These are phyloP conservation scores for Luperina testacea DNA, from an alignment of 2,888 invertebrate genomes.

Conservation along the genomic window DNA sequence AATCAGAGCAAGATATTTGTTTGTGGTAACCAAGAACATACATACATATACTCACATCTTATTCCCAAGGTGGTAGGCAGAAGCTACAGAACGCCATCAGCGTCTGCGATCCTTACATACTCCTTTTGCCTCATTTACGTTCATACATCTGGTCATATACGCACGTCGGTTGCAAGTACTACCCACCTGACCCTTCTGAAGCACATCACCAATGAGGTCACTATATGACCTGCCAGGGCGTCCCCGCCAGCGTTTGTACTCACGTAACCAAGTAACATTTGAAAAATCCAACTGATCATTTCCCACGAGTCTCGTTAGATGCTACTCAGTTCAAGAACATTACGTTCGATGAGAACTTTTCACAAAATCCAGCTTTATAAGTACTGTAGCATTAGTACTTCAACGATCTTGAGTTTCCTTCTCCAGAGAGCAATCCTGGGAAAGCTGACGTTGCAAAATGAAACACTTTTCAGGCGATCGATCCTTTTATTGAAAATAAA, in stretches of 20 bases:
- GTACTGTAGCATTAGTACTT: constrained; percentile 35
- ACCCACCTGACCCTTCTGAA: not conserved
- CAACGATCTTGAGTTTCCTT: constrained; percentile 29
- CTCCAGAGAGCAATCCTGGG: constrained; percentile 36
- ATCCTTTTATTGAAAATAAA: constrained; percentile 51
- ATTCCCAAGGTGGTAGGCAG: not conserved
- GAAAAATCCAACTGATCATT: not conserved
- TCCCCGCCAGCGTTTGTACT: not conserved
- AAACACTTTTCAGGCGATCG: constrained; percentile 36
- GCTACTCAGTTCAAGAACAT: constrained; percentile 19
- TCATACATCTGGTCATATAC: not conserved
- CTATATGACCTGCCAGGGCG: not conserved
- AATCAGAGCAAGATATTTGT: not conserved
- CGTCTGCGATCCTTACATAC: not conserved
- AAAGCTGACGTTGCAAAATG: constrained; percentile 42
- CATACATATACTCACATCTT: not conserved
- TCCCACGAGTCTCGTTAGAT: constrained; percentile 19
- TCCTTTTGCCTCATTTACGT: not conserved
- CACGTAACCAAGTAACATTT: not conserved
- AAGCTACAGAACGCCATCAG: not conserved
- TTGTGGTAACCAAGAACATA: not conserved
- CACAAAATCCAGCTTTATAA: constrained; percentile 38
- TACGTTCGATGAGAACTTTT: constrained; percentile 28
- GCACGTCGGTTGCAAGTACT: too few relatives aligned
- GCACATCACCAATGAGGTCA: not conserved